Evolutionary conservation across 2,113 vertebrate genomes (phyloP), one percentile per base, ranked within the genome.

Genomic region (Turnix velox): DNA sequence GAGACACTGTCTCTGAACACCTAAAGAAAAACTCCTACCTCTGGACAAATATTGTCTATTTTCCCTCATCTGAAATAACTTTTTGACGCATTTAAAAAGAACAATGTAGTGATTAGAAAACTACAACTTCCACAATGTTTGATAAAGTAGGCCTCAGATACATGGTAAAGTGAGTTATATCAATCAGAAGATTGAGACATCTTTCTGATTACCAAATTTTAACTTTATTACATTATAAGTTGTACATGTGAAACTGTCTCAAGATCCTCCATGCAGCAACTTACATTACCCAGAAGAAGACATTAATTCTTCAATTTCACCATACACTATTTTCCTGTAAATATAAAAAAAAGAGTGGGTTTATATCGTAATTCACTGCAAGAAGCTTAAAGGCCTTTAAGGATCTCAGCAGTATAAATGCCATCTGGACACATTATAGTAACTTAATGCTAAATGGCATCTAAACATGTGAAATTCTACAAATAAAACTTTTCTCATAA

Each of bases 291-390:
- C 57, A 18, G 20, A 58, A 45, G 7, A 25, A 80, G 3, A 57
- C 31, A 16, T 3, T 42, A 33, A 25, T 67, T 67, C 87, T 62
- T 11, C 31, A 48, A 63, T 4, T 6, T 73, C 6, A 4, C 30
- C 3, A 63, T 23, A 6, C 4, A 84, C 6, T 23, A n/a, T 69
- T 82, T 68, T 85, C 31, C 18, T 67, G 5, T 1, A 63, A 8
- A 76, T 27, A 31, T 9, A 9, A 35, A 24, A n/a, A 31, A 27
- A 48, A 28, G 8, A 24, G 2, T 18, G 2, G 0, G 1, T 63
- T 68, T 61, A 24, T 1, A 4, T 65, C 61, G 9, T 46, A 55
- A 81, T 40, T 55, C 18, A 65, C 24, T 17, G 61, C 42, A 45
- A 88, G 6, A 54, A 43, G 1, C 16, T 65, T 65, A 58, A 68